phyloP scores from a whole-genome alignment of 2,888 invertebrate species.

The Halictus quadricinctus region DNA sequence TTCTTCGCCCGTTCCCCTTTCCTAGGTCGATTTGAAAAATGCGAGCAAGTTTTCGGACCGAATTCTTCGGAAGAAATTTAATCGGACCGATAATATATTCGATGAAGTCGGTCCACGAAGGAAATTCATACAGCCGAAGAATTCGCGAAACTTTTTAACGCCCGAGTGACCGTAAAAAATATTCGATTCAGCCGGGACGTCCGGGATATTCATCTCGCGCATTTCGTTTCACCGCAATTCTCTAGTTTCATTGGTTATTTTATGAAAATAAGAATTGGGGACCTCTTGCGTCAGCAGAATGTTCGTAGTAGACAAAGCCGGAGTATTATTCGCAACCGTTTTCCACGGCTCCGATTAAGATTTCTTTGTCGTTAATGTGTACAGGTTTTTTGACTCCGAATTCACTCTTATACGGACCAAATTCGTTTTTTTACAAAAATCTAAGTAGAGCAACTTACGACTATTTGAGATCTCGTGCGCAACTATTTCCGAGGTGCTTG shows the following conservation, averaged over 20 bases:
- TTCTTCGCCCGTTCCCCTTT: not conserved
- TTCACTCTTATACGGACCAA: no score
- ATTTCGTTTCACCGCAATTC: not conserved
- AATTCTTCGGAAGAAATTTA: not conserved
- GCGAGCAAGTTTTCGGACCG: not conserved
- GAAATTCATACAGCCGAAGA: slow-evolving; percentile 4
- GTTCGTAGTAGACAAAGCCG: not conserved
- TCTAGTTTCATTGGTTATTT: not conserved
- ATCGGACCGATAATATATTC: not conserved
- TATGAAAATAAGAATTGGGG: not conserved
- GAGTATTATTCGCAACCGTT: not conserved
- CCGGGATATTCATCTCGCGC: not conserved
- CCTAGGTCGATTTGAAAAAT: not conserved
- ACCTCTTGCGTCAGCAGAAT: not conserved
- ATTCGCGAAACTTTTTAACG: not conserved
- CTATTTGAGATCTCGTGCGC: no score
- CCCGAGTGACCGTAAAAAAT: not conserved
- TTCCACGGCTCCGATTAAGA: not conserved
- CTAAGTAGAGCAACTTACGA: no score
- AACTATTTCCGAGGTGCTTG: no score
- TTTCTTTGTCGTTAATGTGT: not conserved
- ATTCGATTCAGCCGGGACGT: not conserved
- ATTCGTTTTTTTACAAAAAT: no score
- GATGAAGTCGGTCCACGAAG: not conserved
- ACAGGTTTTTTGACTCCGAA: no score